These are phyloP conservation scores for Bombus waltoni DNA, from an alignment of 1,140 invertebrate genomes.

Conservation along the genomic window DNA sequence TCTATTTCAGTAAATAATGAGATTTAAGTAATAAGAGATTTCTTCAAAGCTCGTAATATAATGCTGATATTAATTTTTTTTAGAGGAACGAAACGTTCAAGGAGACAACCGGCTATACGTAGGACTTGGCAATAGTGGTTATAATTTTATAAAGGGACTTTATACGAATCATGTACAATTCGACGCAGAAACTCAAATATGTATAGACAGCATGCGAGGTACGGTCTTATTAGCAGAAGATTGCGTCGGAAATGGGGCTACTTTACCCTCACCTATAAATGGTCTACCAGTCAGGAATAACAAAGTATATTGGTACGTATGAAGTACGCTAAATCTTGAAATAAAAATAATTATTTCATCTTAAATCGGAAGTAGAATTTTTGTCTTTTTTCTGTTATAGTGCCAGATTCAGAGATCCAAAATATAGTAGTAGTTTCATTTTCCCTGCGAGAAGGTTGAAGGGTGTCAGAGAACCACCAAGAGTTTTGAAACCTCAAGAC, in stretches of 20 bases:
- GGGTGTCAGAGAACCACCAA: constrained; percentile 87
- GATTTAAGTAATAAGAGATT: neutral
- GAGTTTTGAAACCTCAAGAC: constrained; percentile 92
- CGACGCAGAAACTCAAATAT: constrained; percentile 83
- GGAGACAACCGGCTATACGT: constrained; percentile 93
- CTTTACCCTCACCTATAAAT: constrained; percentile 87
- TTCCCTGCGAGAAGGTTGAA: constrained; percentile 90
- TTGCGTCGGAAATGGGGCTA: constrained; percentile 85
- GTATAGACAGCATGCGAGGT: constrained; percentile 89
- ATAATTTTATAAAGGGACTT: constrained; percentile 87
- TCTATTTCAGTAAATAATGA: constrained; percentile 30
- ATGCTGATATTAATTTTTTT: constrained; percentile 29
- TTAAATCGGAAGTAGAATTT: neutral
- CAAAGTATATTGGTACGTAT: constrained; percentile 81
- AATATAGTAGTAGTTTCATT: constrained; percentile 88
- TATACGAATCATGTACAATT: constrained; percentile 84
- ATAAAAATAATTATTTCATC: neutral
- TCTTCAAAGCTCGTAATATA: neutral
- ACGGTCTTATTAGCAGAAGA: constrained; percentile 88
- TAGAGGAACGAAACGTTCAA: constrained; percentile 85
- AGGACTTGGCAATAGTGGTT: constrained; percentile 86
- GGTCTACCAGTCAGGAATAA: constrained; percentile 84
- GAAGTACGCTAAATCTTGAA: constrained; percentile 2
- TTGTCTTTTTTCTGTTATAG: constrained; percentile 82
- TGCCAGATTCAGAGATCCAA: constrained; percentile 91